These are phyloP conservation scores for Heliconius eleuchia DNA, from an alignment of 1,140 invertebrate genomes.

Conservation along the genomic window DNA sequence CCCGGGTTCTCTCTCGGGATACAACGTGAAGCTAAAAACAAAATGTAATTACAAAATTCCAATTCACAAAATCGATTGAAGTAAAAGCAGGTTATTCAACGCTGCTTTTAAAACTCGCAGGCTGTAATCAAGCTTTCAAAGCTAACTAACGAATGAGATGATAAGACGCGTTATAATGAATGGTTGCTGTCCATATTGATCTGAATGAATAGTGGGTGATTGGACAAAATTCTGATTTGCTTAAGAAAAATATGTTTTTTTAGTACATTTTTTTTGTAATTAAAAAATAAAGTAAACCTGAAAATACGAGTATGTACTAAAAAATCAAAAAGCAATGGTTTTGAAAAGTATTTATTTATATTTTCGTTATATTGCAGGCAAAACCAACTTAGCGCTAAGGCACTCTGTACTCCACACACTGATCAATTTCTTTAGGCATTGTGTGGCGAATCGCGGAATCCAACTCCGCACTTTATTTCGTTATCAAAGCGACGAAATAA, in stretches of 20 bases:
- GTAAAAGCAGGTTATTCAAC: background rate
- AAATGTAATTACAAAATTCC: background rate
- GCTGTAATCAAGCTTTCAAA: slow-evolving; percentile 2
- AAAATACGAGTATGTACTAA: too few relatives aligned
- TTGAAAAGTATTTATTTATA: too few relatives aligned
- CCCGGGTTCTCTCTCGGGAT: too few relatives aligned
- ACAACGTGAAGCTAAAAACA: background rate
- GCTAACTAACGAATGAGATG: slow-evolving; percentile 7
- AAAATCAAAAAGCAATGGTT: too few relatives aligned
- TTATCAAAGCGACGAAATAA: too few relatives aligned
- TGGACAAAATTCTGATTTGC: background rate
- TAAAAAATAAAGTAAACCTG: background rate
- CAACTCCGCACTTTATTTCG: too few relatives aligned
- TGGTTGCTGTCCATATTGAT: background rate
- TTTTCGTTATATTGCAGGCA: too few relatives aligned
- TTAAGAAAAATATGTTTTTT: background rate
- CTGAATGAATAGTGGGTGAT: background rate
- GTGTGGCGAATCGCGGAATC: too few relatives aligned
- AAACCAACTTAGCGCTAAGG: too few relatives aligned
- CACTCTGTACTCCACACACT: too few relatives aligned
- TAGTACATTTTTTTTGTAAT: background rate
- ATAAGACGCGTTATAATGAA: background rate
- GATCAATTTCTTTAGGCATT: too few relatives aligned
- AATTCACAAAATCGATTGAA: slow-evolving; percentile 1
- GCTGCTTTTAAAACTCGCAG: background rate